Percentiles rank a stretch among this genome's conserved stretches.
These are phyloP conservation scores for Aldabrachelys gigantea DNA, from an alignment of 2,113 vertebrate species.

Conservation along the genomic window DNA sequence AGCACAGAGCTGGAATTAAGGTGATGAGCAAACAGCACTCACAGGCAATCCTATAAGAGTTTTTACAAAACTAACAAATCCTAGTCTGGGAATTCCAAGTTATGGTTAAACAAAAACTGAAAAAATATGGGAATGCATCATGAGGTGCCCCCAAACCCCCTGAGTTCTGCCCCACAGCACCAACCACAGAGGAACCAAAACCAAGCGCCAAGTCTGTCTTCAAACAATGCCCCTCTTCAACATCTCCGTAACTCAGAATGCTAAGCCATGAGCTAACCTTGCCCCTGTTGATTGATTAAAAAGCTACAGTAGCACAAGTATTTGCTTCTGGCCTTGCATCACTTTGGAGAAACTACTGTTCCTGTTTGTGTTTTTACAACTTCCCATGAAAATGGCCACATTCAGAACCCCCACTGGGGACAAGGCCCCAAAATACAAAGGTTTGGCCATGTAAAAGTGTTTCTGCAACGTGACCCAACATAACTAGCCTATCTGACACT, in stretches of 20 bases:
- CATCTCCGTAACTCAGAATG: not conserved
- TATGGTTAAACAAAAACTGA: not conserved
- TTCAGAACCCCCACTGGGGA: not conserved
- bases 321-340: slow-evolving; percentile 43
- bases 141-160: not conserved
- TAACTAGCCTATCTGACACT: accelerated
- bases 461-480: not conserved
- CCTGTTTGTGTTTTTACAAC: not conserved
- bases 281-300: not conserved
- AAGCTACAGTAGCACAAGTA: too few species aligned
- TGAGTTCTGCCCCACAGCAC: not conserved
- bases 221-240: slow-evolving; percentile 10
- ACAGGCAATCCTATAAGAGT: not conserved
- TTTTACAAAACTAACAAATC: not conserved
- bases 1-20: not conserved
- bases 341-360: slow-evolving; percentile 16
- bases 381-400: slow-evolving; percentile 10
- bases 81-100: not conserved
- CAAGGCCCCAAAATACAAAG: not conserved
- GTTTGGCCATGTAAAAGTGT: slow-evolving; percentile 4
- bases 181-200: not conserved
- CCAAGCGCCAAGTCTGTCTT: not conserved
- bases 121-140: not conserved
- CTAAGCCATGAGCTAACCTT: not conserved
- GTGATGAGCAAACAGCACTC: too few species aligned